Evolutionary conservation across 2,113 vertebrate genomes (phyloP).

Genomic region (Myiagra hebetior): DNA sequence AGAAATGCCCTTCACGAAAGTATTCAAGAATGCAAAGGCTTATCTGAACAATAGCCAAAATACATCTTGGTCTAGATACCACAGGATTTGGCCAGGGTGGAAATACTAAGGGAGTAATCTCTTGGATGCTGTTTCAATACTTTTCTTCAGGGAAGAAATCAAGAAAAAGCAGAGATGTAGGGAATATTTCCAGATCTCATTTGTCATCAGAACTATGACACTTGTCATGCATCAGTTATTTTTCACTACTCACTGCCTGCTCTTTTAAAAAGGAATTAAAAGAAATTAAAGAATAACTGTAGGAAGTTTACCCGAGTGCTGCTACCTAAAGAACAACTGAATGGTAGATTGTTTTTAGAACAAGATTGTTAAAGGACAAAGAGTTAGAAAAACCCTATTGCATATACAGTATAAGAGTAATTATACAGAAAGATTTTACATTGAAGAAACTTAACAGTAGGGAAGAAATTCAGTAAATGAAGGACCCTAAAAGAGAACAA

Average conservation of each 20-base stretch:
- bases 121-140: background rate
- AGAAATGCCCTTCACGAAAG: background rate
- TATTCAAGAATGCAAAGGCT: background rate
- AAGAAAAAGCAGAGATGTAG: background rate
- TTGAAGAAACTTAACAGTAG: background rate
- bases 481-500: background rate
- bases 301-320: background rate
- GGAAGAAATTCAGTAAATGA: background rate
- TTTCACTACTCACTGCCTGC: background rate
- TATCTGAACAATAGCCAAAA: background rate
- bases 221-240: background rate
- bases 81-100: background rate
- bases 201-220: background rate
- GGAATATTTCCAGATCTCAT: background rate
- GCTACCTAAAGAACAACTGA: background rate
- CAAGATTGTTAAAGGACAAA: background rate
- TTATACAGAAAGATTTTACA: background rate
- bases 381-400: background rate
- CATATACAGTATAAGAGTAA: background rate
- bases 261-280: background rate
- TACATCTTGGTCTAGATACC: background rate
- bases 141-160: background rate
- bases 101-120: background rate
- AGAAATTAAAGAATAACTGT: background rate
- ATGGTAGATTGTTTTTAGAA: background rate